Base-by-base conservation (phyloP, 2,113 vertebrate genomes). In the Scomber colias region DNA sequence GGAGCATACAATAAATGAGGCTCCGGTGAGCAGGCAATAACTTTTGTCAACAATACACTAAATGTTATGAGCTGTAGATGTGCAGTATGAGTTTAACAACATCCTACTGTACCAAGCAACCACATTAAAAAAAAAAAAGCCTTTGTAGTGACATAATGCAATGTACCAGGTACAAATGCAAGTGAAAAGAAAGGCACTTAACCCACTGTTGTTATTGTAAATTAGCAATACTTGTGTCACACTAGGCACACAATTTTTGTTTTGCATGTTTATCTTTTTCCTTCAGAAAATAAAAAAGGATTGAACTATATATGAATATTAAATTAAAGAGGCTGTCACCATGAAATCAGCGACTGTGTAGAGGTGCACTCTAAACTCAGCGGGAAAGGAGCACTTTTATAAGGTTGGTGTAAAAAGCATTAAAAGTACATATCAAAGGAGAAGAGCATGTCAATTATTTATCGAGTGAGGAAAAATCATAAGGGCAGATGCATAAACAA, bases 381-480 rank as follows among this genome's bases (percentile, higher is more conserved):
- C 83, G 44, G 77, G 77, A 85, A 54, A 80, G 75, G 60, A 81
- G 56, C 55, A 79, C 79, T 82, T 86, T 80, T 82, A 89, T 75
- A 75, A 83, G 79, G 64, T 72, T 71, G 75, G 79, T 70, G 71
- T 87, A 87, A 67, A 80, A 86, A 85, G 83, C 86, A 91, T 87
- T 81, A 91, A 89, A 40, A 82, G 81, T 77, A 87, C 76, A 88
- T 87, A 91, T 90, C 89, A 93, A 92, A 93, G 86, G 66, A 90
- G 83, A 74, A 83, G 75, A 66, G 57, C 62, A 53, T 71, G 87
- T 93, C 81, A 91, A 94, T 93, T 91, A 92, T 94, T 93, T 78
- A 93, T 87, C 88, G 90, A 92, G 84, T 71, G 74, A 79, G 80
- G 61, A 68, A 71, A 84, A 86, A 78, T 55, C 77, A 80, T 53